Conservation (phyloP, 2,113 vertebrate genomes). For the Cathartes aura region DNA sequence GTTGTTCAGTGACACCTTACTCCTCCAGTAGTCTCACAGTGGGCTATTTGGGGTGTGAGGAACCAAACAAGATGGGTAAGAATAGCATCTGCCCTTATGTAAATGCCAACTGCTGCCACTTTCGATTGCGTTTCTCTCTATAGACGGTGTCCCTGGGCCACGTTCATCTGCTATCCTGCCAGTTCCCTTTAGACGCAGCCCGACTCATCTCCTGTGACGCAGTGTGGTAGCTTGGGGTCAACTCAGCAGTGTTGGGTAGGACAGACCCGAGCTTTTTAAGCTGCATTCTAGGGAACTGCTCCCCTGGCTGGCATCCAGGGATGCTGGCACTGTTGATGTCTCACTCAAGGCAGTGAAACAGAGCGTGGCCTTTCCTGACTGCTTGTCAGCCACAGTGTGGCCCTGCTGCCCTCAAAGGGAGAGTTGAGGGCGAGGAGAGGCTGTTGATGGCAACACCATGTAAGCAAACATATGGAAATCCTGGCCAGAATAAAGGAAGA, state of each 20-base stretch:
- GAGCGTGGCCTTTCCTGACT: not conserved
- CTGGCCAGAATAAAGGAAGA: not conserved
- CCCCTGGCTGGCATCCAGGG: not conserved
- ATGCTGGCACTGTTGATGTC: not conserved
- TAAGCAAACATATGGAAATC: not conserved
- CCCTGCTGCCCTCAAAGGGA: not conserved
- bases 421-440: not conserved
- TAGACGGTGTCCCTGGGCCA: not conserved
- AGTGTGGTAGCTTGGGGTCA: not conserved
- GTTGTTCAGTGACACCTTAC: conserved; percentile 38
- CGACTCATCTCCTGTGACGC: not conserved
- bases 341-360: not conserved
- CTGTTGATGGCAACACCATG: not conserved
- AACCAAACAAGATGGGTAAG: conserved; percentile 59
- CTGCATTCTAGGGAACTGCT: not conserved
- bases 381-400: not conserved
- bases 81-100: conserved; percentile 63
- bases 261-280: not conserved
- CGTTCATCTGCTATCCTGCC: not conserved
- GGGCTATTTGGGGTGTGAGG: conserved; percentile 36
- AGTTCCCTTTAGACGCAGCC: not conserved
- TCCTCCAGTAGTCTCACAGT: conserved; percentile 29
- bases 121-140: conserved; percentile 37
- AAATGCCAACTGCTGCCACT: conserved; percentile 45
- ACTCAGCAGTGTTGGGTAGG: not conserved